phyloP scores from a whole-genome alignment of 2,113 vertebrate genomes.

The Thalassarche chlororhynchos region DNA sequence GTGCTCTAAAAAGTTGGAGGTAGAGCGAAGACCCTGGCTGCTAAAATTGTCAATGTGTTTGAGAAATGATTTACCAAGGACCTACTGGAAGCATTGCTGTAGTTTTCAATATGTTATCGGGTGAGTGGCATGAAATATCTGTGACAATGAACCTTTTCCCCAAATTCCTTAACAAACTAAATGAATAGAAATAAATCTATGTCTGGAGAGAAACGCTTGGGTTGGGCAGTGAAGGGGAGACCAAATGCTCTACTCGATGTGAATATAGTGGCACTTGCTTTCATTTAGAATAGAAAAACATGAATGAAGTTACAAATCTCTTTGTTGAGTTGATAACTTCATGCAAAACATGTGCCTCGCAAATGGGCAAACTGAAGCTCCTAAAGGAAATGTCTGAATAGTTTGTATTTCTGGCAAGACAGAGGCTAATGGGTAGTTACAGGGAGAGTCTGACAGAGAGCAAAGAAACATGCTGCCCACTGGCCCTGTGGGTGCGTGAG shows the following conservation, averaged over 20 bases:
- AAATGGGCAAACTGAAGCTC: not conserved
- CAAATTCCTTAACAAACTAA: not conserved
- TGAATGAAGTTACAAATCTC: not conserved
- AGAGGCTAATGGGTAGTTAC: not conserved
- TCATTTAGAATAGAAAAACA: not conserved
- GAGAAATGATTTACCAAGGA: not conserved
- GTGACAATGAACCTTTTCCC: not conserved
- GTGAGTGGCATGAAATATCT: not conserved
- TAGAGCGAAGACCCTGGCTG: not conserved
- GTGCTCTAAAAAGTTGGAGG: not conserved
- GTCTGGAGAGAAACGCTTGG: not conserved
- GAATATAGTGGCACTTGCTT: not conserved
- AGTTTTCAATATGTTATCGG: not conserved
- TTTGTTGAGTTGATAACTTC: not conserved
- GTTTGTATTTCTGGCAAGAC: not conserved
- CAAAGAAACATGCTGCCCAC: not conserved
- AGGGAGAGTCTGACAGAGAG: not conserved
- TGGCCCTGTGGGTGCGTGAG: not conserved
- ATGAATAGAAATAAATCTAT: not conserved
- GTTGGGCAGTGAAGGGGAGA: not conserved
- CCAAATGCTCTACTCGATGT: not conserved
- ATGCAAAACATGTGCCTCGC: not conserved
- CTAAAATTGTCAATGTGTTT: conserved; percentile 8
- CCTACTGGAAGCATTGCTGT: not conserved
- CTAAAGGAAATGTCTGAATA: not conserved